These are phyloP conservation scores for Charina bottae DNA, from an alignment of 2,113 vertebrate species.

Conservation along the genomic window DNA sequence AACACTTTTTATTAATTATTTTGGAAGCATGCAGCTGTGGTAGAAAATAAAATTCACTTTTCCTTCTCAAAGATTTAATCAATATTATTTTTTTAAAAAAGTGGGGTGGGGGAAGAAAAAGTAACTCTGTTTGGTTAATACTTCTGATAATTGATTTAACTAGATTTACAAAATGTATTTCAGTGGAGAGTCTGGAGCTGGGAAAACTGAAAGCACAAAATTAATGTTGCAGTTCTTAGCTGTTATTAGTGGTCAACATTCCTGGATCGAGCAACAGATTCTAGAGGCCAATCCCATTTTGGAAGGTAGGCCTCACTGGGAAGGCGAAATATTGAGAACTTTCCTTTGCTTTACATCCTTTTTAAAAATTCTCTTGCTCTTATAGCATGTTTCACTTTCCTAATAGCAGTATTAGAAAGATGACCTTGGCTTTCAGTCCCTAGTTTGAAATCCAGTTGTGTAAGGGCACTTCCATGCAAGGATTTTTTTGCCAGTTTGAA, in stretches of 20 bases:
- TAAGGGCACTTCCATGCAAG: not conserved
- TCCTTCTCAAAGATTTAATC: not conserved
- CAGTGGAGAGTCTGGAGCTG: constrained; percentile 96
- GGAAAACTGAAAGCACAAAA: constrained; percentile 97
- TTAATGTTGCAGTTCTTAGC: constrained; percentile 94
- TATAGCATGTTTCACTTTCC: not conserved
- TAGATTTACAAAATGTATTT: constrained; percentile 25
- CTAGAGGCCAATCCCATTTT: constrained; percentile 96
- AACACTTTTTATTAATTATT: too few species aligned
- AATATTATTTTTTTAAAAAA: not conserved
- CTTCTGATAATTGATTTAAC: not conserved
- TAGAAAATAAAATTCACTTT: not conserved
- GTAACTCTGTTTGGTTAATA: constrained; percentile 10
- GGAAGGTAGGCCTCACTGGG: constrained; percentile 80
- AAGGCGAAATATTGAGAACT: not conserved
- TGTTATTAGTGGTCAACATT: constrained; percentile 90
- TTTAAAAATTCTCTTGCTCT: not conserved
- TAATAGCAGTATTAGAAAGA: not conserved
- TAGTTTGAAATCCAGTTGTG: not conserved
- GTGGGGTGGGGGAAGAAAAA: not conserved
- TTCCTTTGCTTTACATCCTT: not conserved
- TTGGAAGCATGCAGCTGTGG: not conserved
- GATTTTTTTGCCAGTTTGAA: not conserved
- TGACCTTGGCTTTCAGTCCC: not conserved
- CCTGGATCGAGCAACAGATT: constrained; percentile 97